Conservation (phyloP, 2,888 invertebrate species). For the Sepiola atlantica region DNA sequence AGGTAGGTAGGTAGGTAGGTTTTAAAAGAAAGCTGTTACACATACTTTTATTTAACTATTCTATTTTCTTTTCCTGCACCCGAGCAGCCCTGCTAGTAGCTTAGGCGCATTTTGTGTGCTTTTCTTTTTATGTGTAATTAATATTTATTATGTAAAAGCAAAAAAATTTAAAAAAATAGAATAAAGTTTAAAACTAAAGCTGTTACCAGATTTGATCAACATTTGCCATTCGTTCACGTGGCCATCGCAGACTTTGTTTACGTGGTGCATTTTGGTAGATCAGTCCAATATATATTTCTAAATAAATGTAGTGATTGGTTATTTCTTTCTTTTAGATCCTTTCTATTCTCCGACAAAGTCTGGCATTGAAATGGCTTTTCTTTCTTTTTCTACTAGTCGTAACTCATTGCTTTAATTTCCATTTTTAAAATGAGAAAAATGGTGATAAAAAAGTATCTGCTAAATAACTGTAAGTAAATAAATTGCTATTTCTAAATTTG, state of each 20-base stretch:
- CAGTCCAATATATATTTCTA: background rate
- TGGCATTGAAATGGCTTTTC: background rate
- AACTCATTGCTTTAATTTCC: background rate
- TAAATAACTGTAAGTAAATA: background rate
- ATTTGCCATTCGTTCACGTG: background rate
- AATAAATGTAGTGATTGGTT: background rate
- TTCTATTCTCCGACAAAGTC: background rate
- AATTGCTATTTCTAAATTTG: too few relatives aligned
- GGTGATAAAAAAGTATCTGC: background rate
- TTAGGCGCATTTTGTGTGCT: background rate
- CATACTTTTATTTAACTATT: too few relatives aligned
- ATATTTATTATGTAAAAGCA: too few relatives aligned
- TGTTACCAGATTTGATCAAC: background rate
- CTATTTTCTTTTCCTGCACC: too few relatives aligned
- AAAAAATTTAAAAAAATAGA: too few relatives aligned
- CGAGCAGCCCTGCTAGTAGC: too few relatives aligned
- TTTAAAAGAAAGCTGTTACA: too few relatives aligned
- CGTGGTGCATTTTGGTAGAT: background rate
- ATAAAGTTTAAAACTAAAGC: too few relatives aligned
- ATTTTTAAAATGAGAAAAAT: background rate
- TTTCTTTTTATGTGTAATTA: background rate
- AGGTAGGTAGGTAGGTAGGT: too few relatives aligned
- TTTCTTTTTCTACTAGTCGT: too few relatives aligned
- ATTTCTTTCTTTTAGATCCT: background rate
- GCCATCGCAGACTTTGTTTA: background rate